Conservation (phyloP, 2,888 invertebrate genomes). For the Eucriotettix oculatus region DNA sequence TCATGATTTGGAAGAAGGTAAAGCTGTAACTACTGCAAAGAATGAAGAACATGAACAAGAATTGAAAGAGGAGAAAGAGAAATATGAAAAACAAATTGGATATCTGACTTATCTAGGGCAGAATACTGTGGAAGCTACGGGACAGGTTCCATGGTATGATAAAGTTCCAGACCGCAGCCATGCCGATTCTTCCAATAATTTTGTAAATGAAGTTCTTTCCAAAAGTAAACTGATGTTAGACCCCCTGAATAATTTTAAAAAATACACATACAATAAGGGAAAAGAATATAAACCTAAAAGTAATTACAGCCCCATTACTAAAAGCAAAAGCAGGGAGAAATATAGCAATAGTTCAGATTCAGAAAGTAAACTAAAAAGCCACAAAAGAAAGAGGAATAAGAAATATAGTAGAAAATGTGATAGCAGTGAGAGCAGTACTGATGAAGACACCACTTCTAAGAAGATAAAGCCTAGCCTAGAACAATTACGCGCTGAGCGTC, state of each 20-base stretch:
- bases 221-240: slow-evolving; percentile 35
- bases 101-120: slow-evolving; percentile 91
- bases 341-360: slow-evolving; percentile 20
- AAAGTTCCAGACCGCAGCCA: slow-evolving; percentile 39
- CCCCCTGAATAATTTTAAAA: slow-evolving; percentile 55
- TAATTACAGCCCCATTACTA: neutral
- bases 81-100: slow-evolving; percentile 95
- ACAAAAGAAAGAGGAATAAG: slow-evolving; percentile 9
- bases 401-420: slow-evolving; percentile 19
- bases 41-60: slow-evolving; percentile 84
- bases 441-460: neutral
- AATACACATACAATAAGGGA: slow-evolving; percentile 26
- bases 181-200: slow-evolving; percentile 2
- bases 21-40: slow-evolving; percentile 38
- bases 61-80: slow-evolving; percentile 78
- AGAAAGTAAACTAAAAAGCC: slow-evolving; percentile 16
- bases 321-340: slow-evolving; percentile 19
- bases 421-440: slow-evolving; percentile 10
- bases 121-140: slow-evolving; percentile 72
- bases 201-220: slow-evolving; percentile 1
- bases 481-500: slow-evolving; percentile 55
- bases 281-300: neutral
- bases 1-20: slow-evolving; percentile 62
- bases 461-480: slow-evolving; percentile 27
- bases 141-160: slow-evolving; percentile 81